Evolutionary conservation across 2,797 vertebrate species (phyloP).

Genomic region (Xiphophorus birchmanni): DNA sequence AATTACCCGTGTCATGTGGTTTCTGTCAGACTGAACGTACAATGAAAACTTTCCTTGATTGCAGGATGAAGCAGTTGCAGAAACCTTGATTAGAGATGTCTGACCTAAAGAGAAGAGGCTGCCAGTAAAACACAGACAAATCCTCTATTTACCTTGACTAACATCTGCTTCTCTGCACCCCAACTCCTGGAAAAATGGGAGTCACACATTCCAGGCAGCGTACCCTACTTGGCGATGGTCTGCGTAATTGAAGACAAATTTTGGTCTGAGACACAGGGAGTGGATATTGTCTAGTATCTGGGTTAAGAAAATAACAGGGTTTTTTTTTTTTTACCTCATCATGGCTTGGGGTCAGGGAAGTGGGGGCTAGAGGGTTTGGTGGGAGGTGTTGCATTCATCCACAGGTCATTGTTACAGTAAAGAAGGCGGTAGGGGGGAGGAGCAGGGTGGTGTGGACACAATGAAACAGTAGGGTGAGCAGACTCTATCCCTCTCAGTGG

Average conservation of each 20-base stretch:
- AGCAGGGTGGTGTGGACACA: conserved; percentile 38
- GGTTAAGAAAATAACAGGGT: conserved; percentile 73
- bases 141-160: conserved; percentile 70
- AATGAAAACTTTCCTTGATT: conserved; percentile 61
- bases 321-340: conserved; percentile 58
- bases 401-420: conserved; percentile 70
- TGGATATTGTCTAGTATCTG: conserved; percentile 70
- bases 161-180: conserved; percentile 31
- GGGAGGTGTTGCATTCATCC: conserved; percentile 42
- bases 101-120: conserved; percentile 61
- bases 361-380: conserved; percentile 8
- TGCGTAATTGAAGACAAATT: conserved; percentile 77
- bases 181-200: conserved; percentile 63
- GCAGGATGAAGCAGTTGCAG: conserved; percentile 51
- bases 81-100: conserved; percentile 58
- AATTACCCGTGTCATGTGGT: conserved; percentile 65
- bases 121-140: conserved; percentile 70
- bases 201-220: conserved; percentile 70
- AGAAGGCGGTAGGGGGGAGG: conserved; percentile 27
- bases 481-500: conserved; percentile 42
- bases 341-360: conserved; percentile 40
- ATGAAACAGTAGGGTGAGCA: conserved; percentile 47
- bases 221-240: conserved; percentile 54
- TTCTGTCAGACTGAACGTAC: conserved; percentile 64
- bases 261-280: conserved; percentile 57